Percentiles rank a stretch among this genome's conserved stretches.
phyloP scores from a whole-genome alignment of 2,888 invertebrate genomes.

The Lepetodrilus schrolli region DNA sequence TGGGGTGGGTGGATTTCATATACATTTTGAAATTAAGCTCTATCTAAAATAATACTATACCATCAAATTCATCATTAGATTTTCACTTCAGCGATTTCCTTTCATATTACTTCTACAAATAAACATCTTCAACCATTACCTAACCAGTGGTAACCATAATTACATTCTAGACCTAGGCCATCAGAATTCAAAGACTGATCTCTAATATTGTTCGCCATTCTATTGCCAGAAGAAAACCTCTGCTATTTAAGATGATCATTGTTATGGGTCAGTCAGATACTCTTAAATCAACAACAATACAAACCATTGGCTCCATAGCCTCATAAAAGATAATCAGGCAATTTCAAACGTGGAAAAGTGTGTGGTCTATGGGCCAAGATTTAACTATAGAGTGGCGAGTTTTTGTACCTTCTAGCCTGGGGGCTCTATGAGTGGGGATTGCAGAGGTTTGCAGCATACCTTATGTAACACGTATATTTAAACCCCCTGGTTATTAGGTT shows the following conservation, averaged over 20 bases:
- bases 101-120: no score
- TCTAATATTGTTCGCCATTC: neutral
- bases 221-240: neutral
- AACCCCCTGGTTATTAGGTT: neutral
- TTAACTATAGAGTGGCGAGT: neutral
- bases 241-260: neutral
- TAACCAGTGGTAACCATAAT: no score
- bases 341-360: neutral
- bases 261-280: no score
- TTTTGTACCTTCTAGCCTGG: neutral
- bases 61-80: no score
- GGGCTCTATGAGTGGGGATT: neutral
- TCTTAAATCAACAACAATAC: neutral
- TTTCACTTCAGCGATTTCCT: no score
- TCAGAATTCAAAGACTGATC: neutral
- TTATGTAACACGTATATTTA: neutral
- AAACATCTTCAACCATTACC: no score
- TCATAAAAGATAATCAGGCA: slow-evolving; percentile 16
- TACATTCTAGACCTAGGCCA: neutral
- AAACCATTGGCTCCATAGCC: slow-evolving; percentile 14
- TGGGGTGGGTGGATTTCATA: no score
- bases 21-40: no score
- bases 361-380: slow-evolving; percentile 11
- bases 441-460: neutral
- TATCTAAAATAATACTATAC: no score